phyloP scores from a whole-genome alignment of 1,140 invertebrate genomes.

The Yoshiicerus persimilis region DNA sequence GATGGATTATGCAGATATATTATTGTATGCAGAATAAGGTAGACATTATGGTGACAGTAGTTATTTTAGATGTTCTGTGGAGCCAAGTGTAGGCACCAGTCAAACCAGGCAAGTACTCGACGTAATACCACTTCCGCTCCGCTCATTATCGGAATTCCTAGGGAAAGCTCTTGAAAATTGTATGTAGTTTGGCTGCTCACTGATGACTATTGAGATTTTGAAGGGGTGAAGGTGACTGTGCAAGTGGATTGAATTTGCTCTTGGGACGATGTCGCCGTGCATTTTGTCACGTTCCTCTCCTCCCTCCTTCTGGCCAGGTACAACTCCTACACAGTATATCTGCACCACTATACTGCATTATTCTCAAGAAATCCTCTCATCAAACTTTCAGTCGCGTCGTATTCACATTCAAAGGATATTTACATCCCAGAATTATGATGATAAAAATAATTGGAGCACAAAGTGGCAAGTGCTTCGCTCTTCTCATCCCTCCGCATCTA shows the following conservation, averaged over 20 bases:
- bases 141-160: neutral
- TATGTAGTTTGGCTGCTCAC: neutral
- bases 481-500: neutral
- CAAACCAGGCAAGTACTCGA: neutral
- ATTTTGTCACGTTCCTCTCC: neutral
- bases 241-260: constrained; percentile 16
- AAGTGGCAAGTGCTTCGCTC: neutral
- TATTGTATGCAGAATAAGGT: no score
- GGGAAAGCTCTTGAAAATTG: neutral
- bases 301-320: neutral
- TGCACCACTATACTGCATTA: neutral
- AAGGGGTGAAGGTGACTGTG: constrained; percentile 10
- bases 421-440: neutral
- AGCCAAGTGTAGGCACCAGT: neutral
- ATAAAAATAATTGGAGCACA: constrained; percentile 14
- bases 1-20: no score
- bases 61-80: neutral
- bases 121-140: neutral
- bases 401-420: constrained; percentile 5
- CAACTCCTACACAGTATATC: neutral
- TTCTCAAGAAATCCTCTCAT: neutral
- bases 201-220: constrained; percentile 13
- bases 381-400: neutral
- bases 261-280: neutral
- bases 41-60: neutral